Evolutionary conservation across 92 coral and sea anemone species (phyloP).

Genomic region (Ricordea florida): DNA sequence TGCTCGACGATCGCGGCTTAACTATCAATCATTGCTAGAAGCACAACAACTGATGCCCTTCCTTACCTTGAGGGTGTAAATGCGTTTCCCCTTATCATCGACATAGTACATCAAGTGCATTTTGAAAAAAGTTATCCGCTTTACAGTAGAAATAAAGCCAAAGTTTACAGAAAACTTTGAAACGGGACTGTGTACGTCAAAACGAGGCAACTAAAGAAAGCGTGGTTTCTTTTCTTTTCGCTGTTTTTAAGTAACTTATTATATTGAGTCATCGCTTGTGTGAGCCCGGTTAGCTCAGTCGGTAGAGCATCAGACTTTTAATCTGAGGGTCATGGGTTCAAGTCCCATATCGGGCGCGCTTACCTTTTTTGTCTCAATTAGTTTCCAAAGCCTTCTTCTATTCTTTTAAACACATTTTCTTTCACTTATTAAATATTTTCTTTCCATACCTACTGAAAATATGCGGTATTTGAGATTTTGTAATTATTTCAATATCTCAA

Average conservation of each 20-base stretch:
- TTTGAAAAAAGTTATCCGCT: neutral
- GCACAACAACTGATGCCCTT: neutral
- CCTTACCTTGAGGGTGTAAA: conserved; percentile 89
- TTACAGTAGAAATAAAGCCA: too few relatives aligned
- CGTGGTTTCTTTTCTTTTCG: too few relatives aligned
- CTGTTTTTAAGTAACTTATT: neutral
- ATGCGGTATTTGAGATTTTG: too few relatives aligned
- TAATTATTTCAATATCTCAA: too few relatives aligned
- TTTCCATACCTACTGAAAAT: too few relatives aligned
- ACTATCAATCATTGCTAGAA: too few relatives aligned
- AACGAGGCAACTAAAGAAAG: conserved; percentile 6
- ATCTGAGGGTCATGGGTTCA: conserved; percentile 99
- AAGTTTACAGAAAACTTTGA: too few relatives aligned
- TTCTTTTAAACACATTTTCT: neutral
- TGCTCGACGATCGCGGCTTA: too few relatives aligned
- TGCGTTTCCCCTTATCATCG: conserved; percentile 74
- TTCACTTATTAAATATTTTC: too few relatives aligned
- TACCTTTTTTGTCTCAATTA: conserved; percentile 13
- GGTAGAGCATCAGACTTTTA: conserved; percentile 99
- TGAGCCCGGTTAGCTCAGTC: conserved; percentile 99
- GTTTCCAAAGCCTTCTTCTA: neutral
- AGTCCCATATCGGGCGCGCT: conserved; percentile 99
- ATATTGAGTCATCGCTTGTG: neutral
- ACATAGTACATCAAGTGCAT: conserved; percentile 94
- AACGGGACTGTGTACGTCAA: neutral